Base-by-base conservation (phyloP, 2,888 invertebrate genomes). In the Nomada hirtipes region DNA sequence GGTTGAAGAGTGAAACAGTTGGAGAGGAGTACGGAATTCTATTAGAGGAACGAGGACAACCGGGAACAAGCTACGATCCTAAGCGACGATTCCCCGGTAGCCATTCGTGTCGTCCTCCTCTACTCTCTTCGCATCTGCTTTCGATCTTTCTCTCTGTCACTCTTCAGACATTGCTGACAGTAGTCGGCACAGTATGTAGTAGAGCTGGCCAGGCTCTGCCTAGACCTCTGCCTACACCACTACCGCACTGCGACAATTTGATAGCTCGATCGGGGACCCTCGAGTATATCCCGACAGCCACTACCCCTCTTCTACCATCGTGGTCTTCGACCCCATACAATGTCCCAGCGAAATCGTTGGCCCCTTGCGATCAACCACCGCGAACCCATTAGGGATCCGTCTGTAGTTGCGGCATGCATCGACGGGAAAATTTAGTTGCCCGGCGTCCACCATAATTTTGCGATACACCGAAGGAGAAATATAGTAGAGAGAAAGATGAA, bases 231-330 rank as follows among this genome's bases (percentile, higher is more conserved):
- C 88, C 90, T 91, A 91, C 86, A 89, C 86, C 83, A 82, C 88
- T 91, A 92, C 92, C 92, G 93, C 93, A 93, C 90, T 93, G 93
- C 93, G 93, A 92, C 93, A 93, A 91, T 92, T 91, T 92, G 91
- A 92, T 91, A 86, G 89, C 89, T 91, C 89, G 89, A 90, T 88
- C 86, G 83, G 79, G 79, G 85, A 79, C 84, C 83, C 85, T 84
- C 85, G 75, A 77, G 80, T 76, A 79, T 84, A 85, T 85, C 85
- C 86, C 75, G 75, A 64, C 76, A 79, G 36, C 52, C 73, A 59
- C 64, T 60, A 42, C 29, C 53, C 23, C 61, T n/a, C 13, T 55
- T 55, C 61, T 23, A 20, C 23, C 11, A 23, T 13, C 57, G 57
- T 47, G 26, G 26, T 42, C 77, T 20, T 59, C 26, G 36, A 29